Evolutionary conservation across 1,140 invertebrate species (phyloP).

Genomic region (Cotesia typhae): DNA sequence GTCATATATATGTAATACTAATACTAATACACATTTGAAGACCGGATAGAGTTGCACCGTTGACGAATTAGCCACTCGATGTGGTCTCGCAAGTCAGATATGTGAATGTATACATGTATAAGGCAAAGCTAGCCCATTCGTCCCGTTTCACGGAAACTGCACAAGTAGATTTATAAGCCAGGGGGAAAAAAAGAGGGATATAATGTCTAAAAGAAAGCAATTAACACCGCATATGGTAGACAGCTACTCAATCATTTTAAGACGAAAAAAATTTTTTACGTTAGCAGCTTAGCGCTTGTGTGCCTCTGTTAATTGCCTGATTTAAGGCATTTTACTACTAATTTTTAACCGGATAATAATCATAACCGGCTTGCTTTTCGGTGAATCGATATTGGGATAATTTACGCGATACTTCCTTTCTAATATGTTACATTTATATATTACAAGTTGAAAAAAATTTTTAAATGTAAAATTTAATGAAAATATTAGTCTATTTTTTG

Average conservation of each 20-base stretch:
- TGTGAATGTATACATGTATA: neutral
- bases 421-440: neutral
- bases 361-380: neutral
- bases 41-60: conserved; percentile 40
- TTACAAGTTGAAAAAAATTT: too few relatives aligned
- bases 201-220: conserved; percentile 46
- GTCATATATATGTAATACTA: conserved; percentile 18
- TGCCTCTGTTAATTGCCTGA: conserved; percentile 27
- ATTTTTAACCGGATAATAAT: conserved; percentile 18
- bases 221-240: conserved; percentile 53
- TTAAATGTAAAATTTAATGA: too few relatives aligned
- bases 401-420: neutral
- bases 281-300: conserved; percentile 44
- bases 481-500: too few relatives aligned
- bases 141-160: conserved; percentile 45
- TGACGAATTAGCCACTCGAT: conserved; percentile 49
- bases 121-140: neutral
- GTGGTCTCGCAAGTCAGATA: conserved; percentile 18
- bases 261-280: conserved; percentile 35
- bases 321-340: conserved; percentile 19
- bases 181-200: neutral
- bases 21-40: conserved; percentile 18
- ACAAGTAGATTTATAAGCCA: neutral
- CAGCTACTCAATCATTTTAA: conserved; percentile 52
- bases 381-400: conserved; percentile 19